These are phyloP conservation scores for Pachydiplax longipennis DNA, from an alignment of 2,888 invertebrate species.

Conservation along the genomic window DNA sequence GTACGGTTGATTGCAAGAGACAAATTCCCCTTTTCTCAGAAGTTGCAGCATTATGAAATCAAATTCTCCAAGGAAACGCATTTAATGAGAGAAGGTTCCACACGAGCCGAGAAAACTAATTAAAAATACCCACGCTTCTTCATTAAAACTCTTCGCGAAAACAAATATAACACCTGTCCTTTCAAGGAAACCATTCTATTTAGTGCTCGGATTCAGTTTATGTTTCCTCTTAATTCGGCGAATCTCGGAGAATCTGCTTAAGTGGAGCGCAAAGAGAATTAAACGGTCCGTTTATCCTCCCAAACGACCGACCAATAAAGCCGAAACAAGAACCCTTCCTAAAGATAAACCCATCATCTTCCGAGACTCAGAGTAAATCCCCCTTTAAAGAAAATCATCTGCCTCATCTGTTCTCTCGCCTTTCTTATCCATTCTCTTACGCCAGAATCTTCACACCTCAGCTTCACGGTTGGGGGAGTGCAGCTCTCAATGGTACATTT, in stretches of 20 bases:
- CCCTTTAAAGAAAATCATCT: neutral
- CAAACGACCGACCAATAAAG: neutral
- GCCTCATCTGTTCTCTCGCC: neutral
- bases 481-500: neutral
- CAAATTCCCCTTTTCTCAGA: too few relatives aligned
- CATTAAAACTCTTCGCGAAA: too few relatives aligned
- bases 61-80: too few relatives aligned
- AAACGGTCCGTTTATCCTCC: neutral
- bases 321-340: neutral
- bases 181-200: too few relatives aligned
- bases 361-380: neutral
- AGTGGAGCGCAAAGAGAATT: neutral
- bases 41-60: too few relatives aligned
- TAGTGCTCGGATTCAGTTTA: too few relatives aligned
- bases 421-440: neutral
- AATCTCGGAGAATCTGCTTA: neutral
- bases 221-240: neutral
- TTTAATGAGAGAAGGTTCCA: too few relatives aligned
- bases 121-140: too few relatives aligned
- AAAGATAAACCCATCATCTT: neutral
- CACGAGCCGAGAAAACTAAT: too few relatives aligned
- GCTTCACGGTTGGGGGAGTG: neutral
- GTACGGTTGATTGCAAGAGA: too few relatives aligned
- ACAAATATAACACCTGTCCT: too few relatives aligned
- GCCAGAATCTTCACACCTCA: neutral